Conservation (phyloP, 2,888 invertebrate genomes). For the Monochamus alternatus region DNA sequence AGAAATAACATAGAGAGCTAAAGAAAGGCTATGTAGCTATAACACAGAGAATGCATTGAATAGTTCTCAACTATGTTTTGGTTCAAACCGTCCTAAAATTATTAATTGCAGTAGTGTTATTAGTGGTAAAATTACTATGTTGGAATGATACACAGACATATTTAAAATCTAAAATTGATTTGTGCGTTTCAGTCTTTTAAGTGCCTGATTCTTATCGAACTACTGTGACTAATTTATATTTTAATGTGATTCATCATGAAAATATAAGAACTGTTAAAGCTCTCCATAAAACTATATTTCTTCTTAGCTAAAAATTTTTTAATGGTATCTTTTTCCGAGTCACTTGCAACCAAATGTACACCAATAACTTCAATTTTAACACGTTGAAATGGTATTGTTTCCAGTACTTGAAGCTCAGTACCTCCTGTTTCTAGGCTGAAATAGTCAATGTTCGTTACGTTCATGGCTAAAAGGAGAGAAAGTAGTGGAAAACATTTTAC, state of each 20-base stretch:
- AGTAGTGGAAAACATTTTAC: slow-evolving; percentile 90
- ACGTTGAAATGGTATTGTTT: slow-evolving; percentile 75
- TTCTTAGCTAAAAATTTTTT: slow-evolving; percentile 67
- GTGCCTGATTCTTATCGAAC: slow-evolving; percentile 2
- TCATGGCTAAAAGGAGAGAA: slow-evolving; percentile 85
- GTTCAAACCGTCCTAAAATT: too few species aligned
- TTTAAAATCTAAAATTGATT: slow-evolving; percentile 14
- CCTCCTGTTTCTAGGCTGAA: slow-evolving; percentile 79
- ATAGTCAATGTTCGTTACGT: slow-evolving; percentile 80
- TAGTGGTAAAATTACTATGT: slow-evolving; percentile 6
- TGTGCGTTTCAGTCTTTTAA: slow-evolving; percentile 37
- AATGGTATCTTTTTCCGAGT: slow-evolving; percentile 66
- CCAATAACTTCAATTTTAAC: slow-evolving; percentile 71
- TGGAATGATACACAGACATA: slow-evolving; percentile 25
- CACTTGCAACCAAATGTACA: slow-evolving; percentile 66
- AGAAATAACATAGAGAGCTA: too few species aligned
- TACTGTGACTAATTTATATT: slow-evolving; percentile 48
- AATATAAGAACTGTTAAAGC: slow-evolving; percentile 66
- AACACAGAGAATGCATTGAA: too few species aligned
- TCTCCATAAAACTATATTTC: slow-evolving; percentile 66
- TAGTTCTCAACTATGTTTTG: too few species aligned
- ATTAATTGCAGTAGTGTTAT: too few species aligned
- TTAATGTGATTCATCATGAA: slow-evolving; percentile 62
- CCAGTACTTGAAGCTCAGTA: slow-evolving; percentile 73
- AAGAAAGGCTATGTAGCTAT: too few species aligned